Evolutionary conservation across 2,113 vertebrate genomes (phyloP).

Genomic region (Syrmaticus mikado): DNA sequence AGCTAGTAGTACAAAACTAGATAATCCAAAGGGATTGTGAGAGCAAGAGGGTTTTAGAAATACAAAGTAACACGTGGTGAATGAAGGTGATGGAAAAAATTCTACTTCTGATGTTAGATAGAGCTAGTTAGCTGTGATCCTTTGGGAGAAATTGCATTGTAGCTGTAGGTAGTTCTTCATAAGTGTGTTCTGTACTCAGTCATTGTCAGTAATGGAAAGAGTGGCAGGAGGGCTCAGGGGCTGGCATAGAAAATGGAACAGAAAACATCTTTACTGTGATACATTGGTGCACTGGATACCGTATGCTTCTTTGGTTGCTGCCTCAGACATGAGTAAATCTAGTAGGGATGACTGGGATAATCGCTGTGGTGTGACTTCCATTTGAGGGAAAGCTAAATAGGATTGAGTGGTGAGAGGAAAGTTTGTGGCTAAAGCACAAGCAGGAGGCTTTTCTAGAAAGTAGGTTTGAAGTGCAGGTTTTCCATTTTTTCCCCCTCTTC

Average conservation of each 20-base stretch:
- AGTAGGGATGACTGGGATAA: not conserved
- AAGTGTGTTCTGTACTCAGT: not conserved
- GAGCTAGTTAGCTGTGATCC: not conserved
- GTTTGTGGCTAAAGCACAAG: not conserved
- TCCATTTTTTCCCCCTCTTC: not conserved
- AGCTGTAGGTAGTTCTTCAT: not conserved
- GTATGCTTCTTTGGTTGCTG: not conserved
- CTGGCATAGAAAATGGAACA: not conserved
- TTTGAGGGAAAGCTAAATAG: not conserved
- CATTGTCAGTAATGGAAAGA: not conserved
- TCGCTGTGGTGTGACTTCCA: not conserved
- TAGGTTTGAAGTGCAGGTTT: not conserved
- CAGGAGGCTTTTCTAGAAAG: not conserved
- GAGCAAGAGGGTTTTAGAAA: not conserved
- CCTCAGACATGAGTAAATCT: not conserved
- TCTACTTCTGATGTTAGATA: not conserved
- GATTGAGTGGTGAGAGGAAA: accelerated
- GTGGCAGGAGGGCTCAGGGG: not conserved
- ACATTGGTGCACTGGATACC: not conserved
- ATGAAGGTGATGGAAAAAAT: not conserved
- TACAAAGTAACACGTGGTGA: not conserved
- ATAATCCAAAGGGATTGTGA: not conserved
- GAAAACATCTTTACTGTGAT: not conserved
- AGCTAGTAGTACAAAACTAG: not conserved
- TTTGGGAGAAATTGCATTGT: not conserved